These are phyloP conservation scores for Papilio machaon DNA, from an alignment of 1,140 invertebrate species.

Conservation along the genomic window DNA sequence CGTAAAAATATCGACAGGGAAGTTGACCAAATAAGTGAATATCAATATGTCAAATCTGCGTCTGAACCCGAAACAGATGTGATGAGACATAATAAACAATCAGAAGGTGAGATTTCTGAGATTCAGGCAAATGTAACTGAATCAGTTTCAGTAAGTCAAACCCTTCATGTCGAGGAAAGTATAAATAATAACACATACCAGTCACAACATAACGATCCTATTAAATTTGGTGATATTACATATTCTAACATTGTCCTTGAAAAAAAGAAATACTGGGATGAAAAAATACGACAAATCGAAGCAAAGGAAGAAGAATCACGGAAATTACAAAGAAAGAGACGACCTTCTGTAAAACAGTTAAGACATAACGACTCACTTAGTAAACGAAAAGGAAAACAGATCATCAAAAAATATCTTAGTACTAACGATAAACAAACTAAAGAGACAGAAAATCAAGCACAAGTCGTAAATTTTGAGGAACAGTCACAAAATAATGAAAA, in stretches of 20 bases:
- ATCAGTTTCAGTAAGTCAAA: conserved; percentile 80
- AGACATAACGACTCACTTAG: conserved; percentile 76
- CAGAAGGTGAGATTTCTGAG: conserved; percentile 80
- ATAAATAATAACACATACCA: conserved; percentile 40
- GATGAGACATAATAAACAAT: conserved; percentile 71
- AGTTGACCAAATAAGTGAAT: conserved; percentile 48
- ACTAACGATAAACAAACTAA: conserved; percentile 54
- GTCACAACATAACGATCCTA: conserved; percentile 48
- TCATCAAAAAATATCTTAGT: conserved; percentile 71
- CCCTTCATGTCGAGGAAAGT: conserved; percentile 61
- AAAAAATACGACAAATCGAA: conserved; percentile 76
- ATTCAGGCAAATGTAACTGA: conserved; percentile 80
- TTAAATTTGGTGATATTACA: conserved; percentile 63
- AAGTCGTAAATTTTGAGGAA: not conserved
- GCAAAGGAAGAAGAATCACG: conserved; percentile 70
- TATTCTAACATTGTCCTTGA: conserved; percentile 75
- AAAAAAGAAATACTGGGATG: conserved; percentile 81
- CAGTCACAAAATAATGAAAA: conserved; percentile 22
- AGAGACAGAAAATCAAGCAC: conserved; percentile 9
- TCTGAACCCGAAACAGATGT: conserved; percentile 79
- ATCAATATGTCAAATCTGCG: conserved; percentile 75
- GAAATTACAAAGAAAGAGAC: conserved; percentile 61
- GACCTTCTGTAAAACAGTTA: conserved; percentile 62
- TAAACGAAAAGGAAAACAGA: conserved; percentile 76
- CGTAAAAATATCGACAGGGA: conserved; percentile 55